A percentile compares a stretch with the other conserved stretches of the same genome.
Conservation (phyloP, 2,888 invertebrate species). For the Gibbula magus region DNA sequence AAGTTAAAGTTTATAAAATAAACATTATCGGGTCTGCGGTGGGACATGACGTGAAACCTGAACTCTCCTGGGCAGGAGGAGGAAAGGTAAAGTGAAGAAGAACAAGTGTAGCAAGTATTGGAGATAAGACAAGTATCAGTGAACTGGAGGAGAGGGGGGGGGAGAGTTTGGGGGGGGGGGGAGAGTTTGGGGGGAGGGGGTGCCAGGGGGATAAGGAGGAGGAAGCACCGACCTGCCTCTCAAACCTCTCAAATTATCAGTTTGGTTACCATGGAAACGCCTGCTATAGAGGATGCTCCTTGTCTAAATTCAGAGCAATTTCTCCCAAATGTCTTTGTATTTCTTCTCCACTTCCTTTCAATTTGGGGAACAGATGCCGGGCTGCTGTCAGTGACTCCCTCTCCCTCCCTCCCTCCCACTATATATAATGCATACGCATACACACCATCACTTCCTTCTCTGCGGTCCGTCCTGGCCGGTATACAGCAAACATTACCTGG, state of each 20-base stretch:
- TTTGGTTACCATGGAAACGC: conserved; percentile 8
- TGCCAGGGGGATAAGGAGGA: background rate
- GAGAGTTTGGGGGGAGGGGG: background rate
- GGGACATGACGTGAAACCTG: too few species aligned
- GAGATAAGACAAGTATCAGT: background rate
- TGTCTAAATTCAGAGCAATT: conserved; percentile 15
- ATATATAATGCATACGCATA: too few species aligned
- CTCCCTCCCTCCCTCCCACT: background rate
- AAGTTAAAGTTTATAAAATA: too few species aligned
- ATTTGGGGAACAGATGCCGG: background rate
- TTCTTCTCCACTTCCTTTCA: conserved; percentile 11
- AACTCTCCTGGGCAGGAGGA: background rate
- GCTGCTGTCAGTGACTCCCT: background rate
- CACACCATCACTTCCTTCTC: too few species aligned
- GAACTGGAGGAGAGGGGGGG: background rate
- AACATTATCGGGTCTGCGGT: too few species aligned
- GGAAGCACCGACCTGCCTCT: conserved; percentile 11
- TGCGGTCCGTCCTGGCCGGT: too few species aligned
- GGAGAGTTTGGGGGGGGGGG: background rate
- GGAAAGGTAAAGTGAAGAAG: background rate
- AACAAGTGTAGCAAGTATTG: conserved; percentile 3
- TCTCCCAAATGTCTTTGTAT: conserved; percentile 13
- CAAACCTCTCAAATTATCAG: conserved; percentile 15
- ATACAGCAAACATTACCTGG: too few species aligned
- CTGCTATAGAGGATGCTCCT: conserved; percentile 10